A percentile compares a stretch with the other conserved stretches of the same genome.
Conservation (phyloP, 2,113 vertebrate genomes). For the Mirounga angustirostris region DNA sequence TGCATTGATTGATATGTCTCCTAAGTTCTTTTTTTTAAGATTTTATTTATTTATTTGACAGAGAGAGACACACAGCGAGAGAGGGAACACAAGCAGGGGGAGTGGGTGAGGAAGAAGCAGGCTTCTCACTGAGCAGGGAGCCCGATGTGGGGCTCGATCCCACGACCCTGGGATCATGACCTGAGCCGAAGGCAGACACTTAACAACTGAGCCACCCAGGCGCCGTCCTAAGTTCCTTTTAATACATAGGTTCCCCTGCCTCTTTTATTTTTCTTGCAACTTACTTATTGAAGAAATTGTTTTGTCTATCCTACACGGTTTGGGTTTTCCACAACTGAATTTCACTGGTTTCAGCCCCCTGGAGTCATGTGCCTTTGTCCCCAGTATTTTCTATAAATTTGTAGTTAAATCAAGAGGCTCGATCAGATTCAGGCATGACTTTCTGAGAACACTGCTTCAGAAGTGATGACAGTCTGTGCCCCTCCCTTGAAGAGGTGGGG, state of each 20-base stretch:
- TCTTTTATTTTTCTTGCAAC: not conserved
- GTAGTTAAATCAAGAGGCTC: not conserved
- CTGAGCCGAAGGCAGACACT: too few species aligned
- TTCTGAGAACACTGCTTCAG: not conserved
- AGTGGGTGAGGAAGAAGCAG: too few species aligned
- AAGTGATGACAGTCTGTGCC: not conserved
- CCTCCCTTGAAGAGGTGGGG: not conserved
- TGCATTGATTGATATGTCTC: not conserved
- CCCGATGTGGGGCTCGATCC: too few species aligned
- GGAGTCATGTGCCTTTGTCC: not conserved
- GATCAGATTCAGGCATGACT: not conserved
- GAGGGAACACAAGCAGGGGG: too few species aligned
- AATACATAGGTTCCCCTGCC: not conserved
- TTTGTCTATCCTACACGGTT: not conserved
- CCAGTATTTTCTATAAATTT: too few species aligned
- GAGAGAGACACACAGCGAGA: too few species aligned
- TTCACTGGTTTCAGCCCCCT: not conserved
- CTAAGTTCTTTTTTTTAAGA: not conserved
- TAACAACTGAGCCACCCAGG: too few species aligned
- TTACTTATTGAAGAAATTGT: not conserved
- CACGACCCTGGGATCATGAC: too few species aligned
- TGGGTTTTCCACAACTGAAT: not conserved
- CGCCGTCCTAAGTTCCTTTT: not conserved
- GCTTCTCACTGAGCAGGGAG: too few species aligned
- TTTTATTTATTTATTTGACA: too few species aligned